These are phyloP conservation scores for Tenualosa ilisha DNA, from an alignment of 2,797 vertebrate genomes.

Conservation along the genomic window DNA sequence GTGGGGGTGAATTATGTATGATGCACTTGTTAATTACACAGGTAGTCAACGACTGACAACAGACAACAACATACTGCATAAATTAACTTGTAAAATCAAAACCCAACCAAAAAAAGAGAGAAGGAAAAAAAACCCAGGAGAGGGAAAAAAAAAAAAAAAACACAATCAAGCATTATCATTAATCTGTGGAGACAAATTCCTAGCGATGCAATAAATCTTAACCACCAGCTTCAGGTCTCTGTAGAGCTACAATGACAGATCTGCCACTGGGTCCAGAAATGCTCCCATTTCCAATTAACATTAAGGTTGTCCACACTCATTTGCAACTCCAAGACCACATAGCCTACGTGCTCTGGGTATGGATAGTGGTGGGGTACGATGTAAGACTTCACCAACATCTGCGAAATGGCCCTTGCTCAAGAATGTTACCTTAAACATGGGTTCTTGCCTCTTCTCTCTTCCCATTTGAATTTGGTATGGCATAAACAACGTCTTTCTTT, in stretches of 20 bases:
- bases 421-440: neutral
- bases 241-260: conserved; percentile 32
- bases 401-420: neutral
- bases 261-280: conserved; percentile 24
- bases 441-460: neutral
- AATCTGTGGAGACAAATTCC: conserved; percentile 2
- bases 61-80: neutral
- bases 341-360: conserved; percentile 21
- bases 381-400: neutral
- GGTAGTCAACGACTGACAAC: neutral
- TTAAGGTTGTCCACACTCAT: conserved; percentile 54
- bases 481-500: no score
- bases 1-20: neutral
- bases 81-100: neutral
- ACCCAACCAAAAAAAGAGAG: neutral
- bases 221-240: conserved; percentile 16
- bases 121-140: neutral
- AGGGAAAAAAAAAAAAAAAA: conserved; percentile 1
- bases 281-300: conserved; percentile 46
- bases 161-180: neutral
- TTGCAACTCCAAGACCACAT: conserved; percentile 45
- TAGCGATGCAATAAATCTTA: conserved; percentile 33
- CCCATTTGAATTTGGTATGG: neutral
- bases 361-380: neutral
- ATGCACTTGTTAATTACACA: neutral